phyloP scores from a whole-genome alignment of 2,888 invertebrate genomes.

The Vandiemenella viatica region DNA sequence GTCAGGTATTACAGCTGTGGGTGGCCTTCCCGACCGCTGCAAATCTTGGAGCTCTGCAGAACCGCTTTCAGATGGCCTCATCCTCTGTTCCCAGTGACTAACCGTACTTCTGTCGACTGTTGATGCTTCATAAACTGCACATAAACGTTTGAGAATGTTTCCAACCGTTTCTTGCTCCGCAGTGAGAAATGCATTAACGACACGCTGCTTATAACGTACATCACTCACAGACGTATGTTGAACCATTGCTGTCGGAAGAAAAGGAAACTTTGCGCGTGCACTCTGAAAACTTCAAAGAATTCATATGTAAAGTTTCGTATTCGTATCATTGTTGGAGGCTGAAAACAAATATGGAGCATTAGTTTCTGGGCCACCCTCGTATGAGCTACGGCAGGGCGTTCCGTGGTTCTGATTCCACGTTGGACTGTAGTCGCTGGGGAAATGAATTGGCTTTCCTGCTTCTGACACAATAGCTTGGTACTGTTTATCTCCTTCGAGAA shows the following conservation, averaged over 20 bases:
- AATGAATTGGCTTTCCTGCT: no score
- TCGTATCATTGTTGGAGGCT: neutral
- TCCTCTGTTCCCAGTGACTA: conserved; percentile 2
- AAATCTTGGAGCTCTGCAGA: conserved; percentile 1
- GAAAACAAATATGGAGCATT: neutral
- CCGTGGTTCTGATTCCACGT: no score
- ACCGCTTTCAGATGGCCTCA: neutral
- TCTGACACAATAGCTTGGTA: no score
- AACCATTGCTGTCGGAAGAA: neutral
- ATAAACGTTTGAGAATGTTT: conserved; percentile 5
- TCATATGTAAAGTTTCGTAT: neutral
- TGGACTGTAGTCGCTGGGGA: no score
- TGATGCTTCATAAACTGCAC: no score
- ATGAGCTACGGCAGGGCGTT: no score
- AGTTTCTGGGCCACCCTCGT: neutral
- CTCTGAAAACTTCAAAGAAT: conserved; percentile 1
- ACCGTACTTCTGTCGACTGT: conserved; percentile 1
- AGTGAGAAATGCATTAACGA: conserved; percentile 1
- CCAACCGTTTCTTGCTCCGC: neutral
- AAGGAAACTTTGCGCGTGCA: neutral
- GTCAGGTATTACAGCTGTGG: neutral
- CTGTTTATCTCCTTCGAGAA: no score
- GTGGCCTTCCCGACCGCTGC: neutral
- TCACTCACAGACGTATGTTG: neutral
- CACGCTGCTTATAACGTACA: neutral